Evolutionary conservation across 2,113 vertebrate species (phyloP).

Genomic region (Phalacrocorax aristotelis): DNA sequence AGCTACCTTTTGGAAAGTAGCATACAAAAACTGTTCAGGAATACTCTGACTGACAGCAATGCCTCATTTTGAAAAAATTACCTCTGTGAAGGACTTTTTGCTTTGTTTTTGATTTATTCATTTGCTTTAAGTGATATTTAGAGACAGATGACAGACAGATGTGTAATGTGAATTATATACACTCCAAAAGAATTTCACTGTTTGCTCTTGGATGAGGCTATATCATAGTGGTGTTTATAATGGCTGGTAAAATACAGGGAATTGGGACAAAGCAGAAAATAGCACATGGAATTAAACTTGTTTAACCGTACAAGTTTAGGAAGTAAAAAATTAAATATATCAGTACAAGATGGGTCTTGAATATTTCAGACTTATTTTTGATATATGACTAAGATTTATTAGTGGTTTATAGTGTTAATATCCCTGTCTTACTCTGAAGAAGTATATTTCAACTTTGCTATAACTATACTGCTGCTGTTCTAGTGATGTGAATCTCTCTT

Average conservation of each 20-base stretch:
- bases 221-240: not conserved
- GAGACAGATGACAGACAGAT: slow-evolving; percentile 40
- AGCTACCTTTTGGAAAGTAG: slow-evolving; percentile 42
- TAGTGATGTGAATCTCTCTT: not conserved
- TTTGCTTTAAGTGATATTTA: slow-evolving; percentile 49
- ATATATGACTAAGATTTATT: not conserved
- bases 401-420: not conserved
- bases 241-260: not conserved
- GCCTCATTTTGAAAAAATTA: slow-evolving; percentile 37
- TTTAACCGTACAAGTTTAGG: not conserved
- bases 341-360: not conserved
- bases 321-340: not conserved
- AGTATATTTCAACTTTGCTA: not conserved
- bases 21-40: slow-evolving; percentile 28
- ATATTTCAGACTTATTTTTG: not conserved
- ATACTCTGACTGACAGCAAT: slow-evolving; percentile 23
- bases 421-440: not conserved
- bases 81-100: slow-evolving; percentile 21
- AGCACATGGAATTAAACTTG: not conserved
- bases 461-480: not conserved
- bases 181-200: not conserved
- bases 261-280: not conserved
- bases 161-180: not conserved
- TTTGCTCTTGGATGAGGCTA: not conserved
- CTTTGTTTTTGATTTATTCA: not conserved